Evolutionary conservation across 2,797 vertebrate species (phyloP).

Genomic region (Enoplosus armatus): DNA sequence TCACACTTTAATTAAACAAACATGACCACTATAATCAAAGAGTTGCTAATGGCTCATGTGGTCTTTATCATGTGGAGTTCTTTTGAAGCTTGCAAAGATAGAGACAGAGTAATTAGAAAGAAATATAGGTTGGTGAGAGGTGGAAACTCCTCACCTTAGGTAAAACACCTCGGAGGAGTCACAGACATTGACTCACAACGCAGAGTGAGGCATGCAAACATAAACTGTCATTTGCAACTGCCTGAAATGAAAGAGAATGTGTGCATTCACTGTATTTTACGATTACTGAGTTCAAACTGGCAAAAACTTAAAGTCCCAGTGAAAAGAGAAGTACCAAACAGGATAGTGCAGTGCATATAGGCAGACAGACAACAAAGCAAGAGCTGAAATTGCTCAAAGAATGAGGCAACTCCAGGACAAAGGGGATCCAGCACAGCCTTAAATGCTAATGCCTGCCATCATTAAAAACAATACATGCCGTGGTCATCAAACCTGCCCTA

Average conservation of each 20-base stretch:
- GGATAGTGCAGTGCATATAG: background rate
- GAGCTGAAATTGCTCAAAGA: conserved; percentile 28
- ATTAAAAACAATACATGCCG: conserved; percentile 50
- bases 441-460: conserved; percentile 55
- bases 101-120: conserved; percentile 76
- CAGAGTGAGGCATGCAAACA: conserved; percentile 35
- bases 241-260: conserved; percentile 53
- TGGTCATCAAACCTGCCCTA: conserved; percentile 44
- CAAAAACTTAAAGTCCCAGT: conserved; percentile 19
- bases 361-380: background rate
- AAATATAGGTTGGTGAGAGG: conserved; percentile 69
- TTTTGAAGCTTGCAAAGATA: conserved; percentile 73
- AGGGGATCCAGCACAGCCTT: conserved; percentile 8
- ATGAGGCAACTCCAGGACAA: conserved; percentile 34
- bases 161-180: conserved; percentile 55
- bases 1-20: conserved; percentile 70
- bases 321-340: conserved; percentile 11
- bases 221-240: conserved; percentile 56
- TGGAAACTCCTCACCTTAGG: conserved; percentile 77
- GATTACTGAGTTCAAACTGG: conserved; percentile 12
- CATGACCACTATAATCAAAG: conserved; percentile 73
- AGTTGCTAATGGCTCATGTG: conserved; percentile 49
- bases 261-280: conserved; percentile 43
- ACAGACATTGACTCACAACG: conserved; percentile 56
- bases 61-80: conserved; percentile 51